Percentiles rank a stretch among this genome's conserved stretches.
Conservation (phyloP, 2,888 invertebrate species). For the Mythimna lalbum region DNA sequence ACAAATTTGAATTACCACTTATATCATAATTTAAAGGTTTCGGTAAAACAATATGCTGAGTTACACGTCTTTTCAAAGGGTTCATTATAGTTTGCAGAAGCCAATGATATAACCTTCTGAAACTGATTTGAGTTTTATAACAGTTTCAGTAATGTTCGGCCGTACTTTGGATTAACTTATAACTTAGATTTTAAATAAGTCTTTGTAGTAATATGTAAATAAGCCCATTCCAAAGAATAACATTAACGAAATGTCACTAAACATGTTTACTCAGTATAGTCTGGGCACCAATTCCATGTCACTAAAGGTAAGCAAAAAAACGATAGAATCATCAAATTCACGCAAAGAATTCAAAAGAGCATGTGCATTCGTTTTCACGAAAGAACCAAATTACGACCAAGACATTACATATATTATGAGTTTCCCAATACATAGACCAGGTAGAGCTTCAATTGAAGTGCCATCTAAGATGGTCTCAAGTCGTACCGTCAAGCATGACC, state of each 20-base stretch:
- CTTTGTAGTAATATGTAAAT: slow-evolving; percentile 36
- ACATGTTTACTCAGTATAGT: slow-evolving; percentile 58
- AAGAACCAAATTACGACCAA: slow-evolving; percentile 50
- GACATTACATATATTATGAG: slow-evolving; percentile 23
- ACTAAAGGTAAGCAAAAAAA: slow-evolving; percentile 51
- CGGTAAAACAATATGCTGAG: slow-evolving; percentile 10
- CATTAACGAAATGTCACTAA: slow-evolving; percentile 50
- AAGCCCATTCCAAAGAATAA: slow-evolving; percentile 34
- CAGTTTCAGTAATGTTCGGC: slow-evolving; percentile 37
- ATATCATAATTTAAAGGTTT: slow-evolving; percentile 21
- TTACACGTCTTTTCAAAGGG: slow-evolving; percentile 20
- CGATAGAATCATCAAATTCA: slow-evolving; percentile 44
- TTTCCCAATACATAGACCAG: slow-evolving; percentile 22
- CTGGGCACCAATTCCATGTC: slow-evolving; percentile 50
- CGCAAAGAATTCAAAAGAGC: slow-evolving; percentile 51
- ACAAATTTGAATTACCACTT: slow-evolving; percentile 1
- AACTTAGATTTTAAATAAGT: slow-evolving; percentile 5
- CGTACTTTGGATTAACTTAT: slow-evolving; percentile 30
- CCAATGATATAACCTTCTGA: slow-evolving; percentile 34
- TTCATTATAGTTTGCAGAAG: slow-evolving; percentile 34
- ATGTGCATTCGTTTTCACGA: slow-evolving; percentile 50
- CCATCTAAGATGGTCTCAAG: slow-evolving; percentile 54
- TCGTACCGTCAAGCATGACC: slow-evolving; percentile 67
- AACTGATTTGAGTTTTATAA: slow-evolving; percentile 16
- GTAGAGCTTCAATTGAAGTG: slow-evolving; percentile 31